A percentile compares a stretch with the other conserved stretches of the same genome.
These are phyloP conservation scores for Todus mexicanus DNA, from an alignment of 2,797 vertebrate genomes.

Conservation along the genomic window DNA sequence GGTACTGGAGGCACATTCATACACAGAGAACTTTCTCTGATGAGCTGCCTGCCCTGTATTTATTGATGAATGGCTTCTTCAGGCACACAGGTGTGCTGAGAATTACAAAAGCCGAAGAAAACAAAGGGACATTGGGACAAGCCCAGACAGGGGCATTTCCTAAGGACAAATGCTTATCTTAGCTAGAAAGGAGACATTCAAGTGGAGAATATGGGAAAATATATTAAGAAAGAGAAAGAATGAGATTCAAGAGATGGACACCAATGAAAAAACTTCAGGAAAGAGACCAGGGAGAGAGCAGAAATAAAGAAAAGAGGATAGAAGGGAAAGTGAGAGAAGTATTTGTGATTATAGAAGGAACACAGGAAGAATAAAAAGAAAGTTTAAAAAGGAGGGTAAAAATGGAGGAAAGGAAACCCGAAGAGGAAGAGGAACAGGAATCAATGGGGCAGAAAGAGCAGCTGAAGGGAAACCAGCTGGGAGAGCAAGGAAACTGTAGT, in stretches of 20 bases:
- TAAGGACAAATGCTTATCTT: constrained; percentile 14
- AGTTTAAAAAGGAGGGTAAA: neutral
- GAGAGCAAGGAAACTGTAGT: neutral
- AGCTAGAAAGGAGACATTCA: neutral
- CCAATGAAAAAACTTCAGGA: neutral
- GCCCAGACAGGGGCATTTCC: constrained; percentile 14
- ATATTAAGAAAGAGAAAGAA: neutral
- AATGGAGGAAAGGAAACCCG: neutral
- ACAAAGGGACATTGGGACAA: constrained; percentile 22
- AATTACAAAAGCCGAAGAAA: constrained; percentile 22
- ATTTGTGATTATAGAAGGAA: neutral
- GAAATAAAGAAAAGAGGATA: neutral
- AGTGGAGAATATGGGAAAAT: neutral
- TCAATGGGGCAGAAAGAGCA: neutral
- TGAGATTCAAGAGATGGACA: neutral
- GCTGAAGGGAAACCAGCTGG: neutral
- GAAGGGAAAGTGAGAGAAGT: neutral
- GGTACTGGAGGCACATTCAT: neutral
- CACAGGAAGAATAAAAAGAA: neutral
- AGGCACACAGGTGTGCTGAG: neutral
- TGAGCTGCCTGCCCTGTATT: neutral
- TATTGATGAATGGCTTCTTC: constrained; percentile 34
- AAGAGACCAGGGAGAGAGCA: neutral
- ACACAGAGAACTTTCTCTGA: neutral
- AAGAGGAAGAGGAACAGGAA: neutral